Base-by-base conservation (phyloP, 2,113 vertebrate genomes). In the Ranitomeya imitator region DNA sequence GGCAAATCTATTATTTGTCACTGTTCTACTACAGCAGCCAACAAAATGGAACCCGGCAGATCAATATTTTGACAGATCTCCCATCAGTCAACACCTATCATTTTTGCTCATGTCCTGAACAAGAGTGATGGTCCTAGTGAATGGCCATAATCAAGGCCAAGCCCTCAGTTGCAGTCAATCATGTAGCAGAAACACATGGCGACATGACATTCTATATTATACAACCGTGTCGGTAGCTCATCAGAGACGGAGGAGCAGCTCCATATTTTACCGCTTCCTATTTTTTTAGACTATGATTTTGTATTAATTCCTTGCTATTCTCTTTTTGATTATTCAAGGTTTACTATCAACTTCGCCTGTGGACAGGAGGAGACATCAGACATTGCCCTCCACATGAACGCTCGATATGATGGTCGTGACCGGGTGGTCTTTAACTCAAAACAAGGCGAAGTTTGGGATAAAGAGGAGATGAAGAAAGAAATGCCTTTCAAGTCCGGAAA, bases 401-500 rank as follows among this genome's bases (percentile, higher is more conserved):
- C 73, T 21, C 81, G 87, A 2, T 86, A 83, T 55, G 89, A 90
- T 21, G 79, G 79, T 11, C 85, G 85, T 12, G 85, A 90, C 26
- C 65, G 79, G 0, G 55, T 76, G 0, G 79, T 83, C n/a, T 86
- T 90, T n/a, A 90, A 90, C 57, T 63, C 85, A 3, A 63, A 19
- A 4, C 78, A 83, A 85, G 52, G 45, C 6, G 89, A 61, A 0
- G 16, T 10, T 2, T 90, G 89, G 89, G n/a, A 19, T 23, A 14
- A 65, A 0, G 89, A 90, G 71, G 85, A 86, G 23, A 80, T 85
- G 65, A 90, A 82, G 59, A 7, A 14, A 19, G 79, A 86, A 0
- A 78, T 90, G 89, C 89, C 89, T 9, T 90, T 90, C 9, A 86
- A 87, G 7, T 18, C 60, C 2, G 89, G 89, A 14, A 83, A 90